A percentile compares a stretch with the other conserved stretches of the same genome.
phyloP scores from a whole-genome alignment of 2,797 vertebrate species.

The Sorex maritimensis region DNA sequence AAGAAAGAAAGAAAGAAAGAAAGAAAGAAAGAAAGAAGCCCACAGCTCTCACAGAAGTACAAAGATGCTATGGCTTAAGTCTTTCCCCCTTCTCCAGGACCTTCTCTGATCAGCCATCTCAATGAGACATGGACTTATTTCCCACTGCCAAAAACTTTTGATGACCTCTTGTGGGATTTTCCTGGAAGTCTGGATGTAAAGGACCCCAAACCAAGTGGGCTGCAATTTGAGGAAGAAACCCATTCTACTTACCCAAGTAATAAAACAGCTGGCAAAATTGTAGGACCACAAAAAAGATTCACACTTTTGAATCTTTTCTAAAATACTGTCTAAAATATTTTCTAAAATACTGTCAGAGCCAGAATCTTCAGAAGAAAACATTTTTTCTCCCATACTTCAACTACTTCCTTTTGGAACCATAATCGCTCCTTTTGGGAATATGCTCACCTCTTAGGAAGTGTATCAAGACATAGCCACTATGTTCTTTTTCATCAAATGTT shows the following conservation, averaged over 20 bases:
- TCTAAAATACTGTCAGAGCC: constrained; percentile 33
- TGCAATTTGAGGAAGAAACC: constrained; percentile 33
- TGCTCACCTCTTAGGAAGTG: background rate
- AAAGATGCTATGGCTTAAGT: background rate
- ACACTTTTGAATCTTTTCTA: background rate
- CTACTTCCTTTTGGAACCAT: constrained; percentile 21
- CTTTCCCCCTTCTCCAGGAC: background rate
- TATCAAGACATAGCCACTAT: too few relatives aligned
- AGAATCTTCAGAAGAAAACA: constrained; percentile 57
- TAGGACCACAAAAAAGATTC: background rate
- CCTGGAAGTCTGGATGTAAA: background rate
- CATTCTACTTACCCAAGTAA: constrained; percentile 40
- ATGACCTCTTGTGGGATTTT: constrained; percentile 16
- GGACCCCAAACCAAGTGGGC: constrained; percentile 21
- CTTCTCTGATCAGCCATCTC: constrained; percentile 8
- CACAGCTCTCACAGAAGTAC: background rate
- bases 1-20: too few relatives aligned
- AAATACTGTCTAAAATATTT: background rate
- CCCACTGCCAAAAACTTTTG: background rate
- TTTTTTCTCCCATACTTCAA: background rate
- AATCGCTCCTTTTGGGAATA: constrained; percentile 18
- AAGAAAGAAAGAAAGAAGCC: background rate
- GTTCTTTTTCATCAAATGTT: constrained; percentile 2
- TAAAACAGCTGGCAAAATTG: constrained; percentile 45
- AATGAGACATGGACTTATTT: constrained; percentile 10